phyloP scores from a whole-genome alignment of 2,888 invertebrate genomes.

The Rambutsinella grinnellia region DNA sequence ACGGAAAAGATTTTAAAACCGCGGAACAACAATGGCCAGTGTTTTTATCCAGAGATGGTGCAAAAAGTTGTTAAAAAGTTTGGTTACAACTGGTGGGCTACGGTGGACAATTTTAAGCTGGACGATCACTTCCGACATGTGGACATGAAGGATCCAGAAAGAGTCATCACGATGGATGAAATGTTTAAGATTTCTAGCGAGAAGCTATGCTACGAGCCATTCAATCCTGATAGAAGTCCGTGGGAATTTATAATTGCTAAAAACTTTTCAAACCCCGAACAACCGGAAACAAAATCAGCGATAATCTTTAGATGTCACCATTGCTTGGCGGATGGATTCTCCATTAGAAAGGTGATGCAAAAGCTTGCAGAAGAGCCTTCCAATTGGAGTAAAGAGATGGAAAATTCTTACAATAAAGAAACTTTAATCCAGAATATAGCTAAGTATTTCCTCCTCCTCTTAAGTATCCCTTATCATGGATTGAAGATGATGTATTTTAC shows the following conservation, averaged over 20 bases:
- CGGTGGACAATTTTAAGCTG: slow-evolving; percentile 33
- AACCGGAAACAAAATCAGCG: slow-evolving; percentile 30
- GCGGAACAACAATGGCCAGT: background rate
- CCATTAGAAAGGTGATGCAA: slow-evolving; percentile 15
- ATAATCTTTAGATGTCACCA: slow-evolving; percentile 32
- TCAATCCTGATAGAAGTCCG: slow-evolving; percentile 15
- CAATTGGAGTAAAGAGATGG: background rate
- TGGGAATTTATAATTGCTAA: slow-evolving; percentile 28
- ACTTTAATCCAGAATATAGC: background rate
- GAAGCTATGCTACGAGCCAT: background rate
- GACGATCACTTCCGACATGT: slow-evolving; percentile 24
- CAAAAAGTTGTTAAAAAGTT: slow-evolving; percentile 36
- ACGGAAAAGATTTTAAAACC: background rate
- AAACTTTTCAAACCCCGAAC: slow-evolving; percentile 14
- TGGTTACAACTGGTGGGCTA: slow-evolving; percentile 38
- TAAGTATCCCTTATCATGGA: background rate
- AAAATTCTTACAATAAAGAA: background rate
- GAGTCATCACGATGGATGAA: background rate
- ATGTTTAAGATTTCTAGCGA: background rate
- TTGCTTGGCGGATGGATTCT: slow-evolving; percentile 37
- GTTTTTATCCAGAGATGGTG: slow-evolving; percentile 32
- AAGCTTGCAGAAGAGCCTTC: slow-evolving; percentile 1
- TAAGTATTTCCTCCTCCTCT: background rate
- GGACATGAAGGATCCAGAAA: slow-evolving; percentile 19
- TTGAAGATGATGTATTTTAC: background rate